phyloP scores from a whole-genome alignment of 37 sponge, comb jelly and placozoan species.

The Oscarella lobularis region DNA sequence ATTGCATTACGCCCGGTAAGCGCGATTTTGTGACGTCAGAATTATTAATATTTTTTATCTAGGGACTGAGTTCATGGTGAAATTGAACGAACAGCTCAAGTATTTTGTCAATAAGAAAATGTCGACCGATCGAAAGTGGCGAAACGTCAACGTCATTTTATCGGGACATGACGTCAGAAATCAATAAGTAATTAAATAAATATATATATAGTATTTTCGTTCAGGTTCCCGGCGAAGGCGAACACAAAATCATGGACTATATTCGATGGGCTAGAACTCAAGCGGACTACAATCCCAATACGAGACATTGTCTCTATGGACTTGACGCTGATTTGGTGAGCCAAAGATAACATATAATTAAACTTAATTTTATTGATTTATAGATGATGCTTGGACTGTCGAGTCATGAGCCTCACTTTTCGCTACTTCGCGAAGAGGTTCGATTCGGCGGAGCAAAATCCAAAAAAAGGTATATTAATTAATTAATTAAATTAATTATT shows the following conservation, averaged over 20 bases:
- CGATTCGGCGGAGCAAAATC: conserved; percentile 58
- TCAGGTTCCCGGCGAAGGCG: conserved; percentile 96
- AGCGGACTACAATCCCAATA: conserved; percentile 81
- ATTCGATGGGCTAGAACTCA: conserved; percentile 69
- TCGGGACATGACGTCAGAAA: conserved; percentile 80
- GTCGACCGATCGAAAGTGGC: conserved; percentile 83
- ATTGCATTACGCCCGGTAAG: conserved; percentile 89
- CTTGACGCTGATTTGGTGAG: conserved; percentile 98
- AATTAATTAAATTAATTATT: conserved; percentile 4
- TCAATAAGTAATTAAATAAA: background rate
- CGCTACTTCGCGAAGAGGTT: conserved; percentile 91
- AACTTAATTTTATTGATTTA: background rate
- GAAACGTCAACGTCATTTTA: conserved; percentile 67
- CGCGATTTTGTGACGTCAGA: too few relatives aligned
- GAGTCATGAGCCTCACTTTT: conserved; percentile 95
- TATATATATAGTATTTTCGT: background rate
- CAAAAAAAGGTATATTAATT: conserved; percentile 15
- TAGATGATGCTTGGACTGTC: conserved; percentile 89
- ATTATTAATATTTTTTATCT: conserved; percentile 14
- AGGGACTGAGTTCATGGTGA: conserved; percentile 89
- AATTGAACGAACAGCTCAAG: conserved; percentile 75
- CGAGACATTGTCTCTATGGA: conserved; percentile 94
- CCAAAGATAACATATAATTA: background rate
- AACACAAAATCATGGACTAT: conserved; percentile 99
- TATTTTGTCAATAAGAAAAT: conserved; percentile 87